Percentiles rank a stretch among this genome's conserved stretches.
Conservation (phyloP, 2,888 invertebrate genomes). For the Quadroppia sp. region DNA sequence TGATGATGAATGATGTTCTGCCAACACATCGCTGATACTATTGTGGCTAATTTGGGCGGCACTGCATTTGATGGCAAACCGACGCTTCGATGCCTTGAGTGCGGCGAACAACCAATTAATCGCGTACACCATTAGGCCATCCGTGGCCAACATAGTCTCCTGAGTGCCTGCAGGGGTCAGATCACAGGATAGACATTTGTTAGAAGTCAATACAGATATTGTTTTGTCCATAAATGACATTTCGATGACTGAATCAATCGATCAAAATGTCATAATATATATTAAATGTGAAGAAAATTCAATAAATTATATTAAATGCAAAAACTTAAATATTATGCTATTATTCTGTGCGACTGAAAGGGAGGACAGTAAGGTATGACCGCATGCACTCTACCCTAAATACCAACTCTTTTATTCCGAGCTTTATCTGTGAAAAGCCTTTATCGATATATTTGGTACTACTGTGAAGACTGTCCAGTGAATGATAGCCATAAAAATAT, state of each 20-base stretch:
- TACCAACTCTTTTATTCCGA: neutral
- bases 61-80: slow-evolving; percentile 30
- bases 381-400: neutral
- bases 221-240: slow-evolving; percentile 4
- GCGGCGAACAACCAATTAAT: slow-evolving; percentile 32
- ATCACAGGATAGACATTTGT: slow-evolving; percentile 25
- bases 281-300: slow-evolving; percentile 30
- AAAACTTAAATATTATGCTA: neutral
- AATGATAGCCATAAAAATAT: too few relatives aligned
- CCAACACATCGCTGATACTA: slow-evolving; percentile 23
- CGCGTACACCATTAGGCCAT: slow-evolving; percentile 29
- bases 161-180: slow-evolving; percentile 17
- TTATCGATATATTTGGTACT: too few relatives aligned
- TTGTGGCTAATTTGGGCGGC: slow-evolving; percentile 32
- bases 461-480: too few relatives aligned
- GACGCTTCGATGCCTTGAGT: slow-evolving; percentile 32
- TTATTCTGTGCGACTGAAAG: neutral
- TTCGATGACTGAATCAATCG: neutral
- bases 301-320: slow-evolving; percentile 32
- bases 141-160: slow-evolving; percentile 31
- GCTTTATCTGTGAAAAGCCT: too few relatives aligned
- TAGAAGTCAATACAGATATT: neutral
- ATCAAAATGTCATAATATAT: slow-evolving; percentile 26
- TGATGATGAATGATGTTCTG: slow-evolving; percentile 30
- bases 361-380: too few relatives aligned